phyloP scores from a whole-genome alignment of 2,888 invertebrate genomes.

The Pollenia angustigena region DNA sequence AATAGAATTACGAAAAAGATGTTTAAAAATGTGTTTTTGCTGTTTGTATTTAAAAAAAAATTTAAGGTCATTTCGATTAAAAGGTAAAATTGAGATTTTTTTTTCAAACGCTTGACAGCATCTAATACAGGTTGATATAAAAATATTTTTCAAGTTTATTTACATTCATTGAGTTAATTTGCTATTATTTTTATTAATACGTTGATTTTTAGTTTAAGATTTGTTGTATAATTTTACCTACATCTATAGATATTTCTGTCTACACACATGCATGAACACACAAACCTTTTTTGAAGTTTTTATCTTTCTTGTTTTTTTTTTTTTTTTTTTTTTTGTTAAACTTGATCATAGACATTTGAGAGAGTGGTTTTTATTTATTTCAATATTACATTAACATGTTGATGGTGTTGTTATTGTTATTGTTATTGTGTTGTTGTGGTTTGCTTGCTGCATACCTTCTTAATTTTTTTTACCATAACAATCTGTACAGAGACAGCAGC shows the following conservation, averaged over 20 bases:
- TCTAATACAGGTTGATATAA: conserved; percentile 52
- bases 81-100: conserved; percentile 45
- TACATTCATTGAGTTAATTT: conserved; percentile 47
- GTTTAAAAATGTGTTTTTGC: conserved; percentile 3
- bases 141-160: conserved; percentile 64
- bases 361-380: conserved; percentile 48
- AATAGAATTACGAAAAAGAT: background rate
- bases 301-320: conserved; percentile 17
- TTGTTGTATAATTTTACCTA: conserved; percentile 28
- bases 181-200: conserved; percentile 21
- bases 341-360: conserved; percentile 63
- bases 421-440: conserved; percentile 6
- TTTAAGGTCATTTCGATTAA: conserved; percentile 62
- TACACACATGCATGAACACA: conserved; percentile 1
- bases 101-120: conserved; percentile 59
- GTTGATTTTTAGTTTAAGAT: background rate
- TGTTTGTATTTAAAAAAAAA: conserved; percentile 19
- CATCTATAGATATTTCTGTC: conserved; percentile 5
- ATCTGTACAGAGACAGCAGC: conserved; percentile 1
- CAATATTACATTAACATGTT: conserved; percentile 39
- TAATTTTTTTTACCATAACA: conserved; percentile 35
- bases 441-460: conserved; percentile 30
- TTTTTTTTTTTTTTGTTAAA: conserved; percentile 31
- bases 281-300: background rate
- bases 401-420: conserved; percentile 32